phyloP scores from a whole-genome alignment of 2,113 vertebrate genomes.

The Protobothrops mucrosquamatus region DNA sequence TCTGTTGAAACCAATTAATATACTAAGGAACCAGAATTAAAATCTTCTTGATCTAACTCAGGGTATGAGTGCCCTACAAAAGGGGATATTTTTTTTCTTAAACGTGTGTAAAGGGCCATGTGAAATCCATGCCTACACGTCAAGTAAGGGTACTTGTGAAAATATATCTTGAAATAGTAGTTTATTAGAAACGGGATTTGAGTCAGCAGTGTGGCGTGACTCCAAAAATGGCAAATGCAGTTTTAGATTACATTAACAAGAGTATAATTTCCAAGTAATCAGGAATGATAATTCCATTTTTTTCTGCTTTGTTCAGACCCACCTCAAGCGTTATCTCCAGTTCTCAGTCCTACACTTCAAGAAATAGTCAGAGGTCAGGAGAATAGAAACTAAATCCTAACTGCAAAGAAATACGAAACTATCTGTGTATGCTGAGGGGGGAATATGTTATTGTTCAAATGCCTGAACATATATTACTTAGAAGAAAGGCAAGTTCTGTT shows the following conservation, averaged over 20 bases:
- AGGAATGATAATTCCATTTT: not conserved
- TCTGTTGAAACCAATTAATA: not conserved
- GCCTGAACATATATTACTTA: not conserved
- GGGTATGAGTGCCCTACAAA: slow-evolving; percentile 24
- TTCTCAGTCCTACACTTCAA: not conserved
- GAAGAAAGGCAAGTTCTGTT: not conserved
- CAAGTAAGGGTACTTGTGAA: not conserved
- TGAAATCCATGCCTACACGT: slow-evolving; percentile 18
- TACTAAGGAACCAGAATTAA: not conserved
- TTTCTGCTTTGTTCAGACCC: not conserved
- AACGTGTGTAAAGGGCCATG: not conserved
- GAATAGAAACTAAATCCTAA: not conserved
- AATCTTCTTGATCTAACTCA: not conserved
- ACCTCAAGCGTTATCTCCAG: not conserved
- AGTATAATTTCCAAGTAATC: not conserved
- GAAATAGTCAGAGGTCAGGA: not conserved
- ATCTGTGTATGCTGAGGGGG: not conserved
- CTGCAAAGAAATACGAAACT: not conserved
- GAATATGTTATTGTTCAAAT: not conserved
- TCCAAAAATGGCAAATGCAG: not conserved
- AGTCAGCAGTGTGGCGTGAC: not conserved
- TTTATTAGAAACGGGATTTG: not conserved
- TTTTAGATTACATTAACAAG: not conserved
- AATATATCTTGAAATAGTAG: not conserved
- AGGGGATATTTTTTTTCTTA: not conserved